A percentile compares a stretch with the other conserved stretches of the same genome.
These are phyloP conservation scores for Diachasmimorpha longicaudata DNA, from an alignment of 1,140 invertebrate genomes.

Conservation along the genomic window DNA sequence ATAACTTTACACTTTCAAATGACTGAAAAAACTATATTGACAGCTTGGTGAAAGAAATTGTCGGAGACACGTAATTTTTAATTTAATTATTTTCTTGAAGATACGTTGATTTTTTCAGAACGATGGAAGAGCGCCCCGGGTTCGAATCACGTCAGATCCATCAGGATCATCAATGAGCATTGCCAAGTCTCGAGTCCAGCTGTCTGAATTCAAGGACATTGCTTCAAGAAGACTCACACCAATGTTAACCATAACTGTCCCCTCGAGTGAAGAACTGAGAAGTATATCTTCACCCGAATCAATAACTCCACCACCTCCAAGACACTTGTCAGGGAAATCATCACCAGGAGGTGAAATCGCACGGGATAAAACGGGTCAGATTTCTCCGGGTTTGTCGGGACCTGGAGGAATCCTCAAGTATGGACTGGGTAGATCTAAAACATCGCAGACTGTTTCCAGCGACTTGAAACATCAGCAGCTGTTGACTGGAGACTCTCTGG, in stretches of 20 bases:
- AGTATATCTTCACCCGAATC: slow-evolving; percentile 46
- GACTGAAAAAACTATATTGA: no score
- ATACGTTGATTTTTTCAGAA: background rate
- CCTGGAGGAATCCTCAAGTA: slow-evolving; percentile 23
- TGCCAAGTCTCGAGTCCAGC: background rate
- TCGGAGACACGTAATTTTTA: no score
- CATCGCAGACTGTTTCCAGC: background rate
- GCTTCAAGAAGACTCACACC: slow-evolving; percentile 53
- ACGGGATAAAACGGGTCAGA: slow-evolving; percentile 15
- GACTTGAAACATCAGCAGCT: slow-evolving; percentile 22
- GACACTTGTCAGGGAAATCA: slow-evolving; percentile 14
- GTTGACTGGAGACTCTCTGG: slow-evolving; percentile 34
- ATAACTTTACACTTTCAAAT: no score
- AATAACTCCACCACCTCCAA: slow-evolving; percentile 35
- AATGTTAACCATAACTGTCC: slow-evolving; percentile 66
- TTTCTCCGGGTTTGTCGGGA: slow-evolving; percentile 18
- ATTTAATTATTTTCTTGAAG: no score
- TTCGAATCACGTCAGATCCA: slow-evolving; percentile 36
- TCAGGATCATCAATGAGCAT: slow-evolving; percentile 2
- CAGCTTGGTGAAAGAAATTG: no score
- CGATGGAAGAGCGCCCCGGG: slow-evolving; percentile 29
- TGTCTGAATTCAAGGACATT: slow-evolving; percentile 27
- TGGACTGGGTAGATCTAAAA: slow-evolving; percentile 31
- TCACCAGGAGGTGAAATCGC: slow-evolving; percentile 11
- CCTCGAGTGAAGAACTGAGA: slow-evolving; percentile 66